Evolutionary conservation across 2,888 invertebrate species (phyloP), one percentile per base, ranked within the genome.

Genomic region (Leptinotarsa tumamoca): DNA sequence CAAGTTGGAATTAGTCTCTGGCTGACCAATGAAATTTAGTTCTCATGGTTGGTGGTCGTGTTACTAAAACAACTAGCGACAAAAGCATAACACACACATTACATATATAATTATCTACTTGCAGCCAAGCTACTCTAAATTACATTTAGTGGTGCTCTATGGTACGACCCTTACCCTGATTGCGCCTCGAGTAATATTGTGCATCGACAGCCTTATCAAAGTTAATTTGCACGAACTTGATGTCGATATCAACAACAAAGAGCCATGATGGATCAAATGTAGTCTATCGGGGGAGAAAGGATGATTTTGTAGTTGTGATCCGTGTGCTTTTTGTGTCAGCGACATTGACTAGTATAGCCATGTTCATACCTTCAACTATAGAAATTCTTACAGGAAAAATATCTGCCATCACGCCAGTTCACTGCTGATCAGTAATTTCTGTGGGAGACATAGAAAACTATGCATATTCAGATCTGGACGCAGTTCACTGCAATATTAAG

Each of bases 141-240:
- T 84, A 86, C 82, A 82, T 81, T 85, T 82, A 84, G 86, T 87
- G 86, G 87, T 87, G 86, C 86, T 87, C 84, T 87, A 87, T 84
- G 84, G 85, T 87, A 87, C 87, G 87, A 88, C 87, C 87, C 87
- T 87, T 87, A 88, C 88, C 88, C 88, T 88, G 88, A 87, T 88
- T 88, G 84, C 85, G 86, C 87, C 86, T 86, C 85, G 80, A 84
- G 82, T 84, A 77, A 81, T 86, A 87, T 87, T 87, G 87, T 87
- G 87, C 86, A 87, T 85, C 84, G 87, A 87, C 87, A 88, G 87
- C 87, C 87, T 86, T 87, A 85, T 86, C 81, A 81, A 82, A 74
- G 23, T 71, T 69, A 63, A 27, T 67, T 63, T 33, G 69, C 68
- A 49, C 51, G 66, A 73, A 68, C 76, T 69, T 69, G 54, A 76